These are phyloP conservation scores for Hololepta plana DNA, from an alignment of 2,888 invertebrate genomes.

Conservation along the genomic window DNA sequence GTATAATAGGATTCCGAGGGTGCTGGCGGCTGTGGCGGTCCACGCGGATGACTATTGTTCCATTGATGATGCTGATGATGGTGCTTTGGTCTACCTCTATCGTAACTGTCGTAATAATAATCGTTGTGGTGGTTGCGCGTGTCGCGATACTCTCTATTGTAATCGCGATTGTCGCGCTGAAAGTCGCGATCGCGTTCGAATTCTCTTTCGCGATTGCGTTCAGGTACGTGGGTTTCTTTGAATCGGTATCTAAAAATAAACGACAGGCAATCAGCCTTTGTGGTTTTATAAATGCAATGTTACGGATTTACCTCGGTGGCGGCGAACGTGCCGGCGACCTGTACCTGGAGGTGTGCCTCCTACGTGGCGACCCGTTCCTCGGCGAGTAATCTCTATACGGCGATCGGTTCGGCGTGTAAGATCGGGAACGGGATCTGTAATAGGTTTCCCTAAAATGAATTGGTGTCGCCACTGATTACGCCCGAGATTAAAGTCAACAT, in stretches of 20 bases:
- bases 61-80: conserved; percentile 2
- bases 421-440: conserved; percentile 45
- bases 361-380: conserved; percentile 17
- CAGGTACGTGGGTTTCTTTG: conserved; percentile 11
- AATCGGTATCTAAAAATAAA: conserved; percentile 13
- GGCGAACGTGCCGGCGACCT: conserved; percentile 31
- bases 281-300: not conserved
- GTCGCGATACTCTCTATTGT: too few species aligned
- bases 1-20: conserved; percentile 15
- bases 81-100: conserved; percentile 7
- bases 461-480: not conserved
- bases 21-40: conserved; percentile 4
- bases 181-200: conserved; percentile 18
- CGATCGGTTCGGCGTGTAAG: conserved; percentile 31
- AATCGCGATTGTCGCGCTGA: conserved; percentile 19
- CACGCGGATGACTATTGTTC: conserved; percentile 5
- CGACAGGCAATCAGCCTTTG: not conserved
- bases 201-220: conserved; percentile 5
- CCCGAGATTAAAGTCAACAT: conserved; percentile 1
- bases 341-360: conserved; percentile 26
- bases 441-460: conserved; percentile 1
- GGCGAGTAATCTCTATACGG: conserved; percentile 23
- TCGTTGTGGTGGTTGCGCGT: too few species aligned
- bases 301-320: conserved; percentile 20
- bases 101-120: conserved; percentile 14